Conservation (phyloP, 1,140 invertebrate genomes). For the Trachelipus rathkii region DNA sequence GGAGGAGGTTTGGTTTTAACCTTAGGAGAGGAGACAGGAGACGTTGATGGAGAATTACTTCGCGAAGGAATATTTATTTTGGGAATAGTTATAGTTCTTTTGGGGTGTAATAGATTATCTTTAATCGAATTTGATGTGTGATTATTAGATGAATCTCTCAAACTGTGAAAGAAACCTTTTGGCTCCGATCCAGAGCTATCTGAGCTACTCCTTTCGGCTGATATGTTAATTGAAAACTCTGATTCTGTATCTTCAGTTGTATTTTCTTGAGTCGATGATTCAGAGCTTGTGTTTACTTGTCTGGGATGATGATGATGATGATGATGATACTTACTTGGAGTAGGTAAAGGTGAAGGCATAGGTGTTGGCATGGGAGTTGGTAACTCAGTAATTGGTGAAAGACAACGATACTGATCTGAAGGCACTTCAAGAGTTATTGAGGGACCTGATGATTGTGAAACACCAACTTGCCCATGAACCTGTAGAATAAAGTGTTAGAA, state of each 20-base stretch:
- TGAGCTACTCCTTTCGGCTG: slow-evolving; percentile 39
- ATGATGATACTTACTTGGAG: slow-evolving; percentile 52
- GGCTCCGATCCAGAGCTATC: slow-evolving; percentile 41
- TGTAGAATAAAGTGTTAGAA: slow-evolving; percentile 14
- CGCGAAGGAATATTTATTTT: slow-evolving; percentile 30
- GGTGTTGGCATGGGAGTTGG: slow-evolving; percentile 61
- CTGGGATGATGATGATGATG: slow-evolving; percentile 35
- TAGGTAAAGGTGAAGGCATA: slow-evolving; percentile 60
- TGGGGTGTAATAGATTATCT: slow-evolving; percentile 26
- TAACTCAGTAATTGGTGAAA: slow-evolving; percentile 67
- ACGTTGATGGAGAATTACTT: slow-evolving; percentile 31
- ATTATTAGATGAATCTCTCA: slow-evolving; percentile 20
- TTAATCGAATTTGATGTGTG: slow-evolving; percentile 16
- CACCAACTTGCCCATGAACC: slow-evolving; percentile 34
- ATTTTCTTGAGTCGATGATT: slow-evolving; percentile 38
- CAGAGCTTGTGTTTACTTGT: slow-evolving; percentile 31
- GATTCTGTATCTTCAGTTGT: slow-evolving; percentile 43
- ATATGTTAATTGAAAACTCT: slow-evolving; percentile 38
- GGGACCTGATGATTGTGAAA: slow-evolving; percentile 57
- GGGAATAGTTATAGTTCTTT: slow-evolving; percentile 24
- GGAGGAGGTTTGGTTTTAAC: slow-evolving; percentile 46
- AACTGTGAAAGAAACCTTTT: slow-evolving; percentile 32
- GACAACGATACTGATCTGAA: slow-evolving; percentile 61
- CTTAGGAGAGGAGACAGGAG: slow-evolving; percentile 44
- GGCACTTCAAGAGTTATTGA: slow-evolving; percentile 68